Evolutionary conservation across 2,113 vertebrate genomes (phyloP).

Genomic region (Paraplagusia blochii): DNA sequence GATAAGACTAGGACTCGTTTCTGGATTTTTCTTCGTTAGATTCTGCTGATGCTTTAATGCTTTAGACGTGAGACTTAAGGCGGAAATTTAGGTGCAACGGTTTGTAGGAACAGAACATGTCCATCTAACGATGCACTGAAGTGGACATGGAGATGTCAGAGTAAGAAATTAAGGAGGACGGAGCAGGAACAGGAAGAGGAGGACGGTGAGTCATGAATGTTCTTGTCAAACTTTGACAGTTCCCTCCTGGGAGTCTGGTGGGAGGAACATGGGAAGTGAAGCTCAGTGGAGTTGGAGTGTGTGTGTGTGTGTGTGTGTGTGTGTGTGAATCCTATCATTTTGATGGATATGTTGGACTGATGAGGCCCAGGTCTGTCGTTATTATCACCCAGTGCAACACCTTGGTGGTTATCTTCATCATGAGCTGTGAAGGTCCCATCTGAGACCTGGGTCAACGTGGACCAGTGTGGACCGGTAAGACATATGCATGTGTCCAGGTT

Average conservation of each 20-base stretch:
- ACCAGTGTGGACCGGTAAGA: slow-evolving; percentile 23
- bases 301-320: slow-evolving; percentile 25
- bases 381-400: no score
- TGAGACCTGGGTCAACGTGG: not conserved
- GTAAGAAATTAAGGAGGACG: slow-evolving; percentile 43
- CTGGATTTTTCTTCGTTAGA: no score
- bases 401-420: no score
- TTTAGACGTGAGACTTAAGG: no score
- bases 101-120: no score
- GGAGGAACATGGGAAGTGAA: slow-evolving; percentile 55
- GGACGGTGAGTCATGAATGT: slow-evolving; percentile 30
- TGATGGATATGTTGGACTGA: slow-evolving; percentile 45
- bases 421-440: no score
- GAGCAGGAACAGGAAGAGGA: slow-evolving; percentile 18
- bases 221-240: slow-evolving; percentile 38
- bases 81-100: no score
- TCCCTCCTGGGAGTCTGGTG: slow-evolving; percentile 34
- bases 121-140: slow-evolving; percentile 14
- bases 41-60: no score
- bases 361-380: slow-evolving; percentile 16
- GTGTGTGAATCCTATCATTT: slow-evolving; percentile 28
- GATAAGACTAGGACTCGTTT: no score
- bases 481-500: slow-evolving; percentile 35
- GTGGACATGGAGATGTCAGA: slow-evolving; percentile 25
- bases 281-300: slow-evolving; percentile 48